These are phyloP conservation scores for Coelopa frigida DNA, from an alignment of 1,140 invertebrate genomes.

Conservation along the genomic window DNA sequence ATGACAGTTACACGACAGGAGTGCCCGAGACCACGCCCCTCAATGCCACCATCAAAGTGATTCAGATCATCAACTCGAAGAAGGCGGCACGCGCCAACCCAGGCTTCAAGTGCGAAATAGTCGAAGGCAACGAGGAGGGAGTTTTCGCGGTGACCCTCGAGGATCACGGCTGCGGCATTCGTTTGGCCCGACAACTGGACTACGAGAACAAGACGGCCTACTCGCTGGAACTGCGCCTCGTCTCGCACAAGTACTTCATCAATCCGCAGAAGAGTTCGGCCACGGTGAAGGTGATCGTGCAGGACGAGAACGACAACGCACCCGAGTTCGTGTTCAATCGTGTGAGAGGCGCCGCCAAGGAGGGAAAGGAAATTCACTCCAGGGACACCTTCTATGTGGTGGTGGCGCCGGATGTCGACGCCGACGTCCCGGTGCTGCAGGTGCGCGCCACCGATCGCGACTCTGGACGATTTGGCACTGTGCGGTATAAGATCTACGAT, in stretches of 20 bases:
- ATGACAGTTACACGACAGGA: conserved; percentile 72
- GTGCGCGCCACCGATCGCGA: conserved; percentile 71
- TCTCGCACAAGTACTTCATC: conserved; percentile 66
- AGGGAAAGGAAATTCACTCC: no score
- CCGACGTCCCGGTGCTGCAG: conserved; percentile 68
- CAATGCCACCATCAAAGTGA: conserved; percentile 36
- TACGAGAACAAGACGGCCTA: conserved; percentile 68
- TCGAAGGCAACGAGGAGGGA: conserved; percentile 61
- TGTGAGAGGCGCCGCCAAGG: conserved; percentile 25
- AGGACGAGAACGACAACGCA: conserved; percentile 81
- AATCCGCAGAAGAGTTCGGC: conserved; percentile 66
- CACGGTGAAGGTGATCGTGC: conserved; percentile 70
- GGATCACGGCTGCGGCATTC: conserved; percentile 71
- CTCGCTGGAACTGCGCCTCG: conserved; percentile 65
- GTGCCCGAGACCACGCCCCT: conserved; percentile 57
- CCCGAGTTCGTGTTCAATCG: conserved; percentile 72
- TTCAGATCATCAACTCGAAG: conserved; percentile 43
- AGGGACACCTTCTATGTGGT: conserved; percentile 62
- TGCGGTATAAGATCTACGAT: conserved; percentile 56
- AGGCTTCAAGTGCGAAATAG: conserved; percentile 58
- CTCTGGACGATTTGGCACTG: conserved; percentile 67
- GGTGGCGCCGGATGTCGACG: conserved; percentile 59
- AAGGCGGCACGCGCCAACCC: conserved; percentile 20
- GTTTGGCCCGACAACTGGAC: conserved; percentile 62
- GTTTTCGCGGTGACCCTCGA: conserved; percentile 65